Evolutionary conservation across 2,113 vertebrate genomes (phyloP), one percentile per base, ranked within the genome.

Genomic region (Lagopus muta): DNA sequence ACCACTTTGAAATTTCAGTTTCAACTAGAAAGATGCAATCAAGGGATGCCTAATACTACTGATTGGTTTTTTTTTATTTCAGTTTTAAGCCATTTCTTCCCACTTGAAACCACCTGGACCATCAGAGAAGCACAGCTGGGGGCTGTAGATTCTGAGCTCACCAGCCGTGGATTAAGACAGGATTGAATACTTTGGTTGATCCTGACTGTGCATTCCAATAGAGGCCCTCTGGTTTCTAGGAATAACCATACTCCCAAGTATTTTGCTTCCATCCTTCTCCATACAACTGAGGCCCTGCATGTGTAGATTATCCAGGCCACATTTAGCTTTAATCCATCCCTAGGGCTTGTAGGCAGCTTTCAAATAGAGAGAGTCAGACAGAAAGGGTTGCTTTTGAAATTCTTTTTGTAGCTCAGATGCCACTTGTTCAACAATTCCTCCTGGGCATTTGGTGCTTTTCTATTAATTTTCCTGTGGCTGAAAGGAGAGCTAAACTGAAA

Each of bases 401-500:
- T 61, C 58, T 84, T 93, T 91, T 82, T 93, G 10, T 40, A 67
- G 66, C 78, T 96, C 48, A 55, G 81, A 89, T 93, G 67, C 81
- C 50, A 87, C 84, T 89, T 85, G 54, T 93, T 96, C 87, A 96
- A 38, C 87, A 85, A 42, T 80, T 87, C 77, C 81, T 94, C 38
- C 81, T 91, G 84, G 91, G 71, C 66, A 55, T 89, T 94, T 96
- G 78, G 55, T 93, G 81, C 84, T 92, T 93, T 89, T 88, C 89
- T 89, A 43, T 95, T 94, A 86, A 86, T 96, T 87, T 92, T 82
- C 95, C 84, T 89, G 62, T 87, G 58, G 32, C 45, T 89, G 71
- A 48, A 86, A 82, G 74, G 60, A 50, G 38, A 80, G 66, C 77
- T 94, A 58, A 89, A 89, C 73, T 96, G 84, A 96, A 85, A 93